Base-by-base conservation (phyloP, 2,797 vertebrate species). In the Sebastolobus altivelis region DNA sequence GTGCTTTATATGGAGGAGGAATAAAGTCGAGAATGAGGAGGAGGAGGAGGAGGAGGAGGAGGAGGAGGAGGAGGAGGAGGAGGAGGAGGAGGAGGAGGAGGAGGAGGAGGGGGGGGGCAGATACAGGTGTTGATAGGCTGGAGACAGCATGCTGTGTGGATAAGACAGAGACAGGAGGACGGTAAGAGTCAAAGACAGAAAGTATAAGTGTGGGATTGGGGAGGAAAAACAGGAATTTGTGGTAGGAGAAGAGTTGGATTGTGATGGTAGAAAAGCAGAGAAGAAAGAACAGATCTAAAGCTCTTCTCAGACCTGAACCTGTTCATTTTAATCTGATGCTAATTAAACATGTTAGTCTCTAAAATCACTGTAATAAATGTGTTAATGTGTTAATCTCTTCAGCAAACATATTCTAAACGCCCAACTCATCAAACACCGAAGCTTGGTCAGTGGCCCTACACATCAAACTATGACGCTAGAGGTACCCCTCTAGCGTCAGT, bases 91-190 rank as follows among this genome's bases (percentile, higher is more conserved):
- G 25, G 25, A 25, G 25, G 25, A 25, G 25, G 25, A 25, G 25
- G 25, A 25, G 25, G 25, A 2, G 25, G 25, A 8, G 55, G 6
- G 22, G 10, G 18, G 8, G 8, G n/a, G 25, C 6, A 27, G 61
- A 25, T 61, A 9, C 43, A 68, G 71, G 55, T 68, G 75, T 68
- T 73, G 80, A 77, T 63, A 43, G 31, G 31, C 3, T 20, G 29
- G 8, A 27, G 55, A 43, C 16, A 10, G 33, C 59, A n/a, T n/a
- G 11, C 20, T n/a, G 16, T 20, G 35, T 25, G 35, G n/a, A 22
- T 37, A 63, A 6, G 12, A 63, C 12, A 63, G 40, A 43, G 61
- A 60, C 29, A 18, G 16, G n/a, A 63, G 59, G 59, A 61, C 31
- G 20, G 27, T 5, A 16, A 33, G 29, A 59, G 56, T 59, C 22